These are phyloP conservation scores for Sciurus vulgaris DNA, from an alignment of 2,797 vertebrate genomes.

Conservation along the genomic window DNA sequence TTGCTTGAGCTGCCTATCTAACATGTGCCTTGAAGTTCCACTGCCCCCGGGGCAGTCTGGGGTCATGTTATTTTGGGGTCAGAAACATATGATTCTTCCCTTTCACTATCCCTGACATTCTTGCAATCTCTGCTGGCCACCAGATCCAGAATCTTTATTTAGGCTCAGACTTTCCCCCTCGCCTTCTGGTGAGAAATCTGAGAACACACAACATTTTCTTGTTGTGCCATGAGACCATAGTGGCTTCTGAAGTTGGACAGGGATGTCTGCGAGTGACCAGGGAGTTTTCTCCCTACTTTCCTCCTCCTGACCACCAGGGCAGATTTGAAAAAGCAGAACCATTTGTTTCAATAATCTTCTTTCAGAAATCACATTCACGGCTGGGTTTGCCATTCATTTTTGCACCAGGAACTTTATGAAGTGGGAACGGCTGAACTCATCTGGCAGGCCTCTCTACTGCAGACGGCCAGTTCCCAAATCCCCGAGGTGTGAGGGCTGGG, in stretches of 20 bases:
- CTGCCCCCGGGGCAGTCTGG: background rate
- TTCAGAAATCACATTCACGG: constrained; percentile 46
- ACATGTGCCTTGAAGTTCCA: constrained; percentile 3
- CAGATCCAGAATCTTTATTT: background rate
- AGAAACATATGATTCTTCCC: background rate
- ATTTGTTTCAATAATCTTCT: constrained; percentile 61
- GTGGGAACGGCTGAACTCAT: constrained; percentile 73
- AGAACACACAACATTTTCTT: background rate
- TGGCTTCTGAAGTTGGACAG: background rate
- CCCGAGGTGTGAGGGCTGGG: constrained; percentile 71
- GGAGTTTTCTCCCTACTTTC: background rate
- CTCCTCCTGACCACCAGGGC: constrained; percentile 43
- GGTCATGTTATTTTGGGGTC: constrained; percentile 34
- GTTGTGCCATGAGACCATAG: background rate
- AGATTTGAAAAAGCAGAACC: constrained; percentile 60
- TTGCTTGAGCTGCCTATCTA: constrained; percentile 18
- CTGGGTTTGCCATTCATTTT: constrained; percentile 75
- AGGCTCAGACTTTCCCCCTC: background rate
- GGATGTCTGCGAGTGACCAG: constrained; percentile 39
- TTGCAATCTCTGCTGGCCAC: constrained; percentile 6
- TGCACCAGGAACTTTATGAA: constrained; percentile 76
- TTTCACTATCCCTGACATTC: background rate
- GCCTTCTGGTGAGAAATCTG: constrained; percentile 37
- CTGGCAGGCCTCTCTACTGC: constrained; percentile 37
- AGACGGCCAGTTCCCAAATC: constrained; percentile 64